These are phyloP conservation scores for Drosophila bipectinata DNA, from an alignment of 1,140 invertebrate genomes.

Conservation along the genomic window DNA sequence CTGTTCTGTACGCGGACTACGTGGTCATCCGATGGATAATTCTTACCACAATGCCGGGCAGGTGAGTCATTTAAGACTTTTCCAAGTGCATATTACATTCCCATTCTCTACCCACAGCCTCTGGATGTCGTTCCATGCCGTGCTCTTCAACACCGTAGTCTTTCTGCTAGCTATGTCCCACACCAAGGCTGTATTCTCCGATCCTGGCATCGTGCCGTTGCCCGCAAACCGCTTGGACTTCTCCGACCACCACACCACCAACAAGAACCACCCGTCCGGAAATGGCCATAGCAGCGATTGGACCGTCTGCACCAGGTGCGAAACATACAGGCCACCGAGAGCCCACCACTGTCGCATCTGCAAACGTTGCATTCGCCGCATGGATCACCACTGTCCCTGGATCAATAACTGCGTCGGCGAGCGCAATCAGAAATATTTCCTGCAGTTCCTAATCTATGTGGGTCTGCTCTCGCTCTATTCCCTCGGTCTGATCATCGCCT, in stretches of 20 bases:
- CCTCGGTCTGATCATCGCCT: constrained; percentile 88
- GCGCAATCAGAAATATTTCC: constrained; percentile 96
- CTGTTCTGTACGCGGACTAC: constrained; percentile 95
- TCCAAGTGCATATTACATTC: constrained; percentile 62
- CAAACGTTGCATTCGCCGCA: constrained; percentile 92
- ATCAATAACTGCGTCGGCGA: constrained; percentile 98
- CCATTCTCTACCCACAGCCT: constrained; percentile 85
- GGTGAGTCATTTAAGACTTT: constrained; percentile 85
- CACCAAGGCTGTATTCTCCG: constrained; percentile 93
- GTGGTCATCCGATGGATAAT: constrained; percentile 94
- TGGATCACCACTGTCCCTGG: constrained; percentile 96
- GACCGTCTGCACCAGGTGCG: constrained; percentile 93
- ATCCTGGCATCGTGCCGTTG: constrained; percentile 94
- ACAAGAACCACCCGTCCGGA: constrained; percentile 69
- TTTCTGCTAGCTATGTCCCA: constrained; percentile 92
- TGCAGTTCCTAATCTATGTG: constrained; percentile 95
- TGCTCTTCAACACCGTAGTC: constrained; percentile 92
- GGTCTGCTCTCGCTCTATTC: constrained; percentile 89
- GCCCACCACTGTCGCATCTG: constrained; percentile 96
- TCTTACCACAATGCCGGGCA: constrained; percentile 91
- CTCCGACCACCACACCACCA: constrained; percentile 91
- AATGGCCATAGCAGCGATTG: constrained; percentile 87
- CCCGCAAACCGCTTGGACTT: constrained; percentile 92
- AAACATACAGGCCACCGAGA: constrained; percentile 92
- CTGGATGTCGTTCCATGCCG: constrained; percentile 93